Evolutionary conservation across 2,888 invertebrate genomes (phyloP), one percentile per base, ranked within the genome.

Genomic region (Chromoteleia sp.): DNA sequence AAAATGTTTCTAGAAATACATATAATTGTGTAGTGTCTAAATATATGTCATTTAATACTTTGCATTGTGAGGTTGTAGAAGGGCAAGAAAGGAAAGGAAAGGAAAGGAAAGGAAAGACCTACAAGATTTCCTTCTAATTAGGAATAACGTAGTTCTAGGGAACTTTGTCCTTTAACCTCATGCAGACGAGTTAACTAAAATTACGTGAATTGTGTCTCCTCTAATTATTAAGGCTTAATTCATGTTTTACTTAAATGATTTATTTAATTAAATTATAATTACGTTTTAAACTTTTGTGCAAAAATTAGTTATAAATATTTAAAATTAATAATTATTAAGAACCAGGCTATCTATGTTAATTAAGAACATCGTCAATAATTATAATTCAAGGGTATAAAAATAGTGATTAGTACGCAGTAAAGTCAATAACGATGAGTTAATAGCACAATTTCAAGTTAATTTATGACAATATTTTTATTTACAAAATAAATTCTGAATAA

Each of bases 121-220:
- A 76, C 76, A 68, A 76, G 68, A 76, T 68, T 61, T 76, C 76
- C 68, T 52, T 52, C 68, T 76, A 76, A 76, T 76, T 76, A 68
- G 76, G 68, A 76, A 76, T 76, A 76, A 76, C 68, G 76, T 61
- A 76, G 76, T 76, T 76, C 68, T 76, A 68, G 76, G 61, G 54
- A 61, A 76, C 67, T 68, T 61, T 36, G 61, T 52, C 68, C 61
- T 68, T 68, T 68, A 76, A 59, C 67, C 76, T 52, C 68, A 52
- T 75, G 54, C 29, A 61, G 76, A 76, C 54, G 68, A 61, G 68
- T 68, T 76, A 52, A 76, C 76, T 61, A 45, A 76, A 76, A 68
- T n/a, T n/a, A 76, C 43, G 54, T 61, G 48, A 76, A 68, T 54
- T 45, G 43, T 61, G 68, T 68, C 68, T 43, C 17, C 45, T 41